A percentile compares a stretch with the other conserved stretches of the same genome.
Evolutionary conservation across 2,113 vertebrate genomes (phyloP).

Genomic region (Leuciscus idus): DNA sequence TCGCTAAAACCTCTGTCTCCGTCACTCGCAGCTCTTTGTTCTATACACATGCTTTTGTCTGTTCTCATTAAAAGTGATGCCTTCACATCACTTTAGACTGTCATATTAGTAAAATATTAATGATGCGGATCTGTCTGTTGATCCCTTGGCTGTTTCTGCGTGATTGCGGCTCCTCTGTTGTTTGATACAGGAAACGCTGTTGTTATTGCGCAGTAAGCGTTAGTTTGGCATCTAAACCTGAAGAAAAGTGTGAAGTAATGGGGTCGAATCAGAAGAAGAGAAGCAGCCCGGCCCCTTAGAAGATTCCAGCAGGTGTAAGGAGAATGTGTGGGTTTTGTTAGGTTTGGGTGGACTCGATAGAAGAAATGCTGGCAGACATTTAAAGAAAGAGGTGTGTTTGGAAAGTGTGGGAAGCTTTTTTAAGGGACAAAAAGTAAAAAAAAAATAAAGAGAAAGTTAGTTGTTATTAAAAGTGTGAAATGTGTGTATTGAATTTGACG

Average conservation of each 20-base stretch:
- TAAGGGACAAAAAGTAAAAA: constrained; percentile 5
- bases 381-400: constrained; percentile 41
- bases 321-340: constrained; percentile 52
- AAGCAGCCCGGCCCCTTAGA: constrained; percentile 28
- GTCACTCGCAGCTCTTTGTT: constrained; percentile 21
- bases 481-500: constrained; percentile 38
- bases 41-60: constrained; percentile 67
- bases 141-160: constrained; percentile 43
- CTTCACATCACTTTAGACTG: constrained; percentile 67
- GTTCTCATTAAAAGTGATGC: constrained; percentile 76
- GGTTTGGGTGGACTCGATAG: constrained; percentile 41
- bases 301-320: constrained; percentile 44
- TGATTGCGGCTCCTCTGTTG: constrained; percentile 45
- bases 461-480: constrained; percentile 50
- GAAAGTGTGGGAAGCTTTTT: constrained; percentile 37
- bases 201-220: constrained; percentile 13
- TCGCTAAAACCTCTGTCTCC: constrained; percentile 57
- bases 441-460: background rate
- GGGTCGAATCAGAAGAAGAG: constrained; percentile 56
- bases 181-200: constrained; percentile 36
- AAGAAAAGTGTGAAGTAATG: constrained; percentile 69
- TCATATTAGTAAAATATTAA: constrained; percentile 76
- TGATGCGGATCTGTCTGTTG: constrained; percentile 55
- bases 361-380: constrained; percentile 42
- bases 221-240: constrained; percentile 59